Base-by-base conservation (phyloP, 2,113 vertebrate genomes). In the Podocnemis expansa region DNA sequence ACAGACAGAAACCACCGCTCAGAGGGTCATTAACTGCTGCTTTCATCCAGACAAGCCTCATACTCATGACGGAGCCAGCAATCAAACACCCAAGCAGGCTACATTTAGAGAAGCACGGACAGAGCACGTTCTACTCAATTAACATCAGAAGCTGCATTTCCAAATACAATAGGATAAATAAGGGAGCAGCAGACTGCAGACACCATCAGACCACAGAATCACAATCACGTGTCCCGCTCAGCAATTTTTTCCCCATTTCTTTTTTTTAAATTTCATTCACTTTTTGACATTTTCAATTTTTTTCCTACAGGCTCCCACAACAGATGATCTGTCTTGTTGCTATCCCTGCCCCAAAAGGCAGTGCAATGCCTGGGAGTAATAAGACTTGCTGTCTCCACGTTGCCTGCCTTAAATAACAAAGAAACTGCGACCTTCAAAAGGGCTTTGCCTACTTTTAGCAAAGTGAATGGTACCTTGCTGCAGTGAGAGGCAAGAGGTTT, bases 331-430 rank as follows among this genome's bases (percentile, higher is more conserved):
- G 84, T 91, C 89, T 96, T 89, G 91, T 31, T 89, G 93, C 96
- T 95, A 96, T 94, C 95, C 93, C 96, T 95, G 95, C 90, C 94
- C 95, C 80, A 67, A 80, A 85, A 95, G 94, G 91, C 95, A 75
- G 79, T 63, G 94, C 93, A 91, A 92, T 0, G 0, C 60, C 0
- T 0, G 55, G 86, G 45, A 96, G 96, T 95, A 97, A 97, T 96
- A 96, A 96, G 89, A 92, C 91, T 91, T n/a, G 83, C 90, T 91
- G 93, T 91, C 91, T 95, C 89, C 76, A 70, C 52, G 21, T 85
- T 47, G 88, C 92, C 86, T 85, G 92, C 80, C 94, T 96, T 95
- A 94, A 96, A 95, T 91, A 95, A 95, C 87, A 93, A 95, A 82
- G 85, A 80, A 80, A 38, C 79, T 4, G 4, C 2, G 88, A 97